Evolutionary conservation across 1,140 invertebrate genomes (phyloP), one percentile per base, ranked within the genome.

Genomic region (Copidosoma floridanum): DNA sequence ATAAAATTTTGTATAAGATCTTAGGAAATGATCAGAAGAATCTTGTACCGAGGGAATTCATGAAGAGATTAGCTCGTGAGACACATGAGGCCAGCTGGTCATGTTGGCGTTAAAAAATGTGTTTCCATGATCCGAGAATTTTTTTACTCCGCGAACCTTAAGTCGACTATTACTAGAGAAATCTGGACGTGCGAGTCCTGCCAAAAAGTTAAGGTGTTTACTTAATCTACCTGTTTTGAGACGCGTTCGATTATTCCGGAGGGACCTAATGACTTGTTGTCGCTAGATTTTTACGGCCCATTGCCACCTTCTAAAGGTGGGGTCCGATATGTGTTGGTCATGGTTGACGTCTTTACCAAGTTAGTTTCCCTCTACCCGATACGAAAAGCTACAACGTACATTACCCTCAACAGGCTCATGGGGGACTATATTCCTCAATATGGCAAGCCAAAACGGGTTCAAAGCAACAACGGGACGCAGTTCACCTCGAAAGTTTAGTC

Each of bases 291-390:
- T 56, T 72, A 65, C 58, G 69, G 71, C 0, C 71, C 69, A 0
- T 43, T 72, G 11, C 66, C 67, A n/a, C 38, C 43, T 38, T 57
- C 65, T 1, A 54, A 43, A 10, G 66, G 46, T 8, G 57, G 68
- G 6, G 41, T 55, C 8, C 41, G 21, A 0, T 73, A 69, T 50
- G 67, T 74, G 38, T 64, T 73, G 32, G 70, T 73, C 0, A 48
- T 71, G 14, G 63, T 70, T 12, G 70, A 75, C 57, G 26, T 58
- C 0, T 75, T 72, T 47, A 63, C 64, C 16, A 72, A 73, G 48
- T 72, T 59, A 58, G 65, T 74, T 0, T 65, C 68, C 32, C 29
- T 73, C 4, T 74, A 67, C 51, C 52, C 65, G 3, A 27, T 75
- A 27, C 57, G 52, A 16, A 59, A 52, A 21, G 67, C 71, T 29